These are phyloP conservation scores for Pseudoatta argentina DNA, from an alignment of 1,140 invertebrate species.

Conservation along the genomic window DNA sequence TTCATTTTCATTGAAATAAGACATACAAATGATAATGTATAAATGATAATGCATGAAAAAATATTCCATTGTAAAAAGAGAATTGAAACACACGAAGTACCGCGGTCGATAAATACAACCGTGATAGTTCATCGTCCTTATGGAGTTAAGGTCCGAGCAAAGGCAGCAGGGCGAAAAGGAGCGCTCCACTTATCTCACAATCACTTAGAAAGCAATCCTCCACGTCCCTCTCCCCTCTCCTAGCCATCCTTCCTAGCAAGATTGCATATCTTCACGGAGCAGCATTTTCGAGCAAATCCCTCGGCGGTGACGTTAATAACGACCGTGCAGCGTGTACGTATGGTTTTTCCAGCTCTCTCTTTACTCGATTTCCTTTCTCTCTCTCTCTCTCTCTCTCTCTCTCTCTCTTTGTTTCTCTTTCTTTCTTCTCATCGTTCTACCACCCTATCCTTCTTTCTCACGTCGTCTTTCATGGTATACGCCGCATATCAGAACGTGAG, in stretches of 20 bases:
- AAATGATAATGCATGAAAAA: constrained; percentile 14
- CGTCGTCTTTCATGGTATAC: constrained; percentile 70
- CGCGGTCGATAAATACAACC: constrained; percentile 42
- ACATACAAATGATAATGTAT: background rate
- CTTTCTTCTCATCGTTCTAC: background rate
- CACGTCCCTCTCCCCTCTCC: constrained; percentile 24
- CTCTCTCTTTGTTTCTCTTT: background rate
- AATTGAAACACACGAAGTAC: constrained; percentile 2
- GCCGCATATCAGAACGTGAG: constrained; percentile 76
- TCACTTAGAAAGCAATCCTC: constrained; percentile 77
- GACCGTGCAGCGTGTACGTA: constrained; percentile 68
- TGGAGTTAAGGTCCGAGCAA: constrained; percentile 54
- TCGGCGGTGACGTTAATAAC: constrained; percentile 79
- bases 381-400: background rate
- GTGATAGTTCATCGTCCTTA: constrained; percentile 62
- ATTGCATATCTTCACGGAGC: constrained; percentile 78
- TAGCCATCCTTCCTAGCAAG: constrained; percentile 65
- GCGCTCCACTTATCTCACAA: constrained; percentile 75
- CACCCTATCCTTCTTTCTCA: constrained; percentile 39
- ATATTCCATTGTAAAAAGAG: background rate
- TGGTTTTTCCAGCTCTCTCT: constrained; percentile 65
- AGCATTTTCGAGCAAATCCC: constrained; percentile 73
- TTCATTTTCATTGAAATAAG: no score
- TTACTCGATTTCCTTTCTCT: background rate
- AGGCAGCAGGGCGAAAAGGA: constrained; percentile 65